Conservation (phyloP, 1,140 invertebrate genomes). For the Drosophila pseudoobscura region DNA sequence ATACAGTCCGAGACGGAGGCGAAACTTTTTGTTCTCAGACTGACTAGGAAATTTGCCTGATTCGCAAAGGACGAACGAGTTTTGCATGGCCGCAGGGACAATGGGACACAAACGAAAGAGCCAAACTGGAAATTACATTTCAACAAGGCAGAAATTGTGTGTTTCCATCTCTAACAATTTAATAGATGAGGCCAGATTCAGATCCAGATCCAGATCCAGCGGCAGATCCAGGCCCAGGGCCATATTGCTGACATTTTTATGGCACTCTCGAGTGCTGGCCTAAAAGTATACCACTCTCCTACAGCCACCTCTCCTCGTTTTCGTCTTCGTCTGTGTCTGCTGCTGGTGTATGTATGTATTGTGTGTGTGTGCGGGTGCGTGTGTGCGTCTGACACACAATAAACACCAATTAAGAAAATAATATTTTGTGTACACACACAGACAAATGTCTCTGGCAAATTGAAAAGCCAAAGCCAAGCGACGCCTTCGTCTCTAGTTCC, state of each 20-base stretch:
- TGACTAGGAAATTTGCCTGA: background rate
- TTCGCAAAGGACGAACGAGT: background rate
- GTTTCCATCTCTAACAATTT: constrained; percentile 43
- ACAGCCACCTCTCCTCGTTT: background rate
- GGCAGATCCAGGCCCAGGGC: constrained; percentile 5
- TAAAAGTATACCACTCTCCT: constrained; percentile 14
- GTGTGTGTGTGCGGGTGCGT: constrained; percentile 22
- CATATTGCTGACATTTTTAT: constrained; percentile 75
- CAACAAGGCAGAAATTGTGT: constrained; percentile 50
- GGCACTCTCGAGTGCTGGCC: constrained; percentile 56
- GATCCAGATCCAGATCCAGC: constrained; percentile 13
- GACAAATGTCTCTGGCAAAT: constrained; percentile 62
- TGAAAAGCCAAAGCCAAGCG: constrained; percentile 66
- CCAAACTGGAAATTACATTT: constrained; percentile 71
- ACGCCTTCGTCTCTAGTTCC: constrained; percentile 48
- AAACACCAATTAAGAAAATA: constrained; percentile 82
- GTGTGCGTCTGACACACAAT: constrained; percentile 75
- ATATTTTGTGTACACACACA: constrained; percentile 75
- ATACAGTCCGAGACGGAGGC: constrained; percentile 16
- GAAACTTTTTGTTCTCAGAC: constrained; percentile 13
- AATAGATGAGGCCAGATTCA: constrained; percentile 41
- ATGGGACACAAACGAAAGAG: constrained; percentile 16
- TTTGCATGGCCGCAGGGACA: background rate
- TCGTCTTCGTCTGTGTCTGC: constrained; percentile 9
- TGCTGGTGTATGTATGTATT: constrained; percentile 31